Conservation (phyloP, 2,888 invertebrate genomes). For the Eristalinus sepulchralis region DNA sequence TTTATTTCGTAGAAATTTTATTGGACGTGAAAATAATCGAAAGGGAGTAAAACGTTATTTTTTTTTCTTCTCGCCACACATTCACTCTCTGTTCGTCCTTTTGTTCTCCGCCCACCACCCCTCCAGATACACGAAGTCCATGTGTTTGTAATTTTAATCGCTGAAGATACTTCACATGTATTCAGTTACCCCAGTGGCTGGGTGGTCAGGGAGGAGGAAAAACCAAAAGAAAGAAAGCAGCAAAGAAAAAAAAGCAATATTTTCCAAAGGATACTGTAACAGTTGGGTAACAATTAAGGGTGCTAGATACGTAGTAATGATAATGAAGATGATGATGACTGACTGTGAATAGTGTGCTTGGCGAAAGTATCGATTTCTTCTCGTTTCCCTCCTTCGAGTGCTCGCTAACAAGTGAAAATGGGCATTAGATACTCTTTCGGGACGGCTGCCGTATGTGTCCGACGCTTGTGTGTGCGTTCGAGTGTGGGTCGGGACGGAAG, state of each 20-base stretch:
- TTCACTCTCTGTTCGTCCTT: not conserved
- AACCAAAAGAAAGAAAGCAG: not conserved
- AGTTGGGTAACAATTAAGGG: conserved; percentile 70
- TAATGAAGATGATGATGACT: conserved; percentile 60
- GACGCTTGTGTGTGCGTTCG: not conserved
- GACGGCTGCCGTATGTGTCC: not conserved
- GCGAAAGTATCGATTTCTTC: conserved; percentile 61
- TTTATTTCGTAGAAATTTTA: conserved; percentile 66
- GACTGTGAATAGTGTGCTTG: conserved; percentile 53
- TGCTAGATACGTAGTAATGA: conserved; percentile 70
- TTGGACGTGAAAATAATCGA: conserved; percentile 69
- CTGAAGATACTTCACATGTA: conserved; percentile 28
- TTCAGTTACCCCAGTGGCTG: not conserved
- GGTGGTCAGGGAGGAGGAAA: not conserved
- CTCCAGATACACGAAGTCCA: conserved; percentile 36
- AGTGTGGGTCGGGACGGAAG: conserved; percentile 26
- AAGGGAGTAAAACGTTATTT: conserved; percentile 49
- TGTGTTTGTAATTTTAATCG: conserved; percentile 70
- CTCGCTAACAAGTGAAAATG: conserved; percentile 49
- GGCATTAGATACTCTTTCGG: conserved; percentile 43
- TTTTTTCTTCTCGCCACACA: not conserved
- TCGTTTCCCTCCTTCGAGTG: conserved; percentile 1
- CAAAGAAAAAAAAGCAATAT: conserved; percentile 6
- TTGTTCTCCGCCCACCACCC: not conserved
- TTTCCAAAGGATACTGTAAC: conserved; percentile 56